Evolutionary conservation across 2,888 invertebrate species (phyloP).

Genomic region (Argyresthia albistria): DNA sequence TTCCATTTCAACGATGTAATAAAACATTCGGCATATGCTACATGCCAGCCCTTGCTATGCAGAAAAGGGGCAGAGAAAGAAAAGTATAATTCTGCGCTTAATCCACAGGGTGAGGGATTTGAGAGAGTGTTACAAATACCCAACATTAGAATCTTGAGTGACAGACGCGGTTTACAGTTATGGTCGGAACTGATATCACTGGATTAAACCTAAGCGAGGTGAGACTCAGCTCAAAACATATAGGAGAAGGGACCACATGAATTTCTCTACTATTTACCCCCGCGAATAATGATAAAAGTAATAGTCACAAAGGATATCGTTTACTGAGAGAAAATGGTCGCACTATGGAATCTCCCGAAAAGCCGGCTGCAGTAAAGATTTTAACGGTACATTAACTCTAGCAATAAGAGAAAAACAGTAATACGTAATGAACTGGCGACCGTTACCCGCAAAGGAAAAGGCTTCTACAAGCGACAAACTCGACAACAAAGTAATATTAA

Average conservation of each 20-base stretch:
- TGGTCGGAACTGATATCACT: not conserved
- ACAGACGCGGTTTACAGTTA: slow-evolving; percentile 24
- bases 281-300: not conserved
- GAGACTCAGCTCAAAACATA: not conserved
- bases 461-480: not conserved
- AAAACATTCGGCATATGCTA: too few species aligned
- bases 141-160: slow-evolving; percentile 35
- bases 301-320: not conserved
- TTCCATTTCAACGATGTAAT: too few species aligned
- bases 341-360: slow-evolving; percentile 21
- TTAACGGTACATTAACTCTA: slow-evolving; percentile 35
- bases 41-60: slow-evolving; percentile 7
- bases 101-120: slow-evolving; percentile 41
- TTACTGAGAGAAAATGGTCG: slow-evolving; percentile 19
- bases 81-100: slow-evolving; percentile 65
- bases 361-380: slow-evolving; percentile 26
- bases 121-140: slow-evolving; percentile 45
- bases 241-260: not conserved
- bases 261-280: not conserved
- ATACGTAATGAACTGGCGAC: slow-evolving; percentile 36
- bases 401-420: slow-evolving; percentile 23
- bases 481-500: slow-evolving; percentile 19
- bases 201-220: not conserved
- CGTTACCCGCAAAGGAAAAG: too few species aligned
- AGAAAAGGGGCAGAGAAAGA: slow-evolving; percentile 31